phyloP scores from a whole-genome alignment of 2,113 vertebrate species.

The Podiceps cristatus region DNA sequence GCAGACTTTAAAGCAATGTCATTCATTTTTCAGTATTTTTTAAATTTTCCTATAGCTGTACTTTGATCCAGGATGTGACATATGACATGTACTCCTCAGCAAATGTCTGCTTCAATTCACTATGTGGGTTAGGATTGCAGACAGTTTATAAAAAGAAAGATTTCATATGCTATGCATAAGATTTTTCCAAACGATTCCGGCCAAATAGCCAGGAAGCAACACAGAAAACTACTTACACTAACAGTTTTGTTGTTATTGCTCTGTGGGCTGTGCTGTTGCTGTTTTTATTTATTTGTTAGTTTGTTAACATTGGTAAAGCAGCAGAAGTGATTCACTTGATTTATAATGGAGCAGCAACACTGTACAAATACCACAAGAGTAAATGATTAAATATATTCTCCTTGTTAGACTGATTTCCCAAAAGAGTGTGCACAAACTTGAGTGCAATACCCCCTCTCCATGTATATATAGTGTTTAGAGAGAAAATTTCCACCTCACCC shows the following conservation, averaged over 20 bases:
- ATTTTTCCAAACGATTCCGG: neutral
- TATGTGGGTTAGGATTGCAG: fast-evolving
- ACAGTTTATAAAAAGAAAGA: neutral
- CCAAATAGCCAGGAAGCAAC: neutral
- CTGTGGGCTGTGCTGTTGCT: neutral
- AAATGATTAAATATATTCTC: neutral
- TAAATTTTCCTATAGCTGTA: neutral
- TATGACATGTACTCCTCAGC: neutral
- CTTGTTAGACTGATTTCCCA: neutral
- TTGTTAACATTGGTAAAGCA: neutral
- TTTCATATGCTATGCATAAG: neutral
- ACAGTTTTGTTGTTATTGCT: neutral
- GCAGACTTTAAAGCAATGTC: neutral
- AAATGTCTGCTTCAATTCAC: neutral
- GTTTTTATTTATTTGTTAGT: neutral
- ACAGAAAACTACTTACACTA: neutral
- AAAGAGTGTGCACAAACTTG: neutral
- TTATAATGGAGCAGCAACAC: neutral
- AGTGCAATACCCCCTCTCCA: neutral
- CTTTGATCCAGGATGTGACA: neutral
- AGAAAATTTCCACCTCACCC: neutral
- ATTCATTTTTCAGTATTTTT: neutral
- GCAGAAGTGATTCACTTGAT: neutral
- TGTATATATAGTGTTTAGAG: neutral
- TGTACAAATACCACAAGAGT: neutral